Conservation (phyloP, 2,888 invertebrate species). For the Leucania comma region DNA sequence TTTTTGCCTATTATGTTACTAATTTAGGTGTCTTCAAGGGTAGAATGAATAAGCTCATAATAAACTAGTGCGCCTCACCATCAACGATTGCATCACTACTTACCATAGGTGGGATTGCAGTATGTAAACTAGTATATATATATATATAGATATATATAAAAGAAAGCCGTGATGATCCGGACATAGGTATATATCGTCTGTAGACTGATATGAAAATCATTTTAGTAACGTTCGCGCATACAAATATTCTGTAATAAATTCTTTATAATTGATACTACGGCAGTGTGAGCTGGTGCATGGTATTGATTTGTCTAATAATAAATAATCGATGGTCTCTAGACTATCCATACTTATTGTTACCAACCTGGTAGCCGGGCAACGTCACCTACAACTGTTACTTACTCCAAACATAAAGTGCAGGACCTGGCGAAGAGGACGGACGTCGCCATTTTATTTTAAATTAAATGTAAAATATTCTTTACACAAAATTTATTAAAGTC, state of each 20-base stretch:
- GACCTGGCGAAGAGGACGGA: conserved; percentile 5
- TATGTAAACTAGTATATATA: too few species aligned
- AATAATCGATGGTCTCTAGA: conserved; percentile 12
- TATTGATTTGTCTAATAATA: conserved; percentile 46
- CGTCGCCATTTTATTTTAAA: conserved; percentile 13
- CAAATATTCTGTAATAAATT: background rate
- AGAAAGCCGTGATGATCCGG: background rate
- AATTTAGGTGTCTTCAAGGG: too few species aligned
- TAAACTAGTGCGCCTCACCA: too few species aligned
- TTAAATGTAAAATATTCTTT: background rate
- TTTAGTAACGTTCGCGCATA: background rate
- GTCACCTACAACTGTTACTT: background rate
- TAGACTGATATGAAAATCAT: background rate
- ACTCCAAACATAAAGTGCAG: conserved; percentile 35
- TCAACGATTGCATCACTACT: too few species aligned
- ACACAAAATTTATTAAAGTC: too few species aligned
- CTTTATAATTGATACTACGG: background rate
- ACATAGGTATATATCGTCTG: too few species aligned
- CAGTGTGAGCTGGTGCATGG: conserved; percentile 5
- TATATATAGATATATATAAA: too few species aligned
- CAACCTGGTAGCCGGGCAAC: conserved; percentile 43
- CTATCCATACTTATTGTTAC: conserved; percentile 33
- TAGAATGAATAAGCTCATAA: too few species aligned
- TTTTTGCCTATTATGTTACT: background rate
- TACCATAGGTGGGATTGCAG: too few species aligned